phyloP scores from a whole-genome alignment of 2,888 invertebrate genomes.

The Gibbula magus region DNA sequence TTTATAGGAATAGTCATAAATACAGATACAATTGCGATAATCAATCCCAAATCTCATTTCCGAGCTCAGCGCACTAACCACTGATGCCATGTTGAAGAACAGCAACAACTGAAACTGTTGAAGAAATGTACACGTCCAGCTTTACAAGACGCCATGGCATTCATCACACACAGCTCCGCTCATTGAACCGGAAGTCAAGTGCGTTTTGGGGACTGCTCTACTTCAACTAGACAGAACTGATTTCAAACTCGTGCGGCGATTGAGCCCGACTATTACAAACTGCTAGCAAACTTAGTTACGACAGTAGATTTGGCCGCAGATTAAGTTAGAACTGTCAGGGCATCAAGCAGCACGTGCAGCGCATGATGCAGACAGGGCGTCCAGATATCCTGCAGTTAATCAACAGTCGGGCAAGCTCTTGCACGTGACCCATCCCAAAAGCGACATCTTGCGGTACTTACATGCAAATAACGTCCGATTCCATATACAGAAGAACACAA shows the following conservation, averaged over 20 bases:
- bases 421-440: neutral
- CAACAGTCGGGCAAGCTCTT: neutral
- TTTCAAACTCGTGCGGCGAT: neutral
- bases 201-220: neutral
- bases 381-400: neutral
- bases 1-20: too few relatives aligned
- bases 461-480: too few relatives aligned
- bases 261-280: constrained; percentile 7
- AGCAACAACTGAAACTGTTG: too few relatives aligned
- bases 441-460: neutral
- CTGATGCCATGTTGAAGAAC: too few relatives aligned
- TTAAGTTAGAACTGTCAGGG: constrained; percentile 8
- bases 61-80: too few relatives aligned
- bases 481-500: too few relatives aligned
- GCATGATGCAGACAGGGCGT: neutral
- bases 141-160: neutral
- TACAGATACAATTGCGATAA: too few relatives aligned
- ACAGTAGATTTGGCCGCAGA: constrained; percentile 4
- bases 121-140: too few relatives aligned
- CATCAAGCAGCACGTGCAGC: neutral
- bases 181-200: neutral
- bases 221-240: constrained; percentile 4
- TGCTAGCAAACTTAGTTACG: constrained; percentile 10
- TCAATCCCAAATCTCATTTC: too few relatives aligned
- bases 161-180: neutral